Conservation (phyloP, 2,888 invertebrate genomes). For the Zaprionus bogoriensis region DNA sequence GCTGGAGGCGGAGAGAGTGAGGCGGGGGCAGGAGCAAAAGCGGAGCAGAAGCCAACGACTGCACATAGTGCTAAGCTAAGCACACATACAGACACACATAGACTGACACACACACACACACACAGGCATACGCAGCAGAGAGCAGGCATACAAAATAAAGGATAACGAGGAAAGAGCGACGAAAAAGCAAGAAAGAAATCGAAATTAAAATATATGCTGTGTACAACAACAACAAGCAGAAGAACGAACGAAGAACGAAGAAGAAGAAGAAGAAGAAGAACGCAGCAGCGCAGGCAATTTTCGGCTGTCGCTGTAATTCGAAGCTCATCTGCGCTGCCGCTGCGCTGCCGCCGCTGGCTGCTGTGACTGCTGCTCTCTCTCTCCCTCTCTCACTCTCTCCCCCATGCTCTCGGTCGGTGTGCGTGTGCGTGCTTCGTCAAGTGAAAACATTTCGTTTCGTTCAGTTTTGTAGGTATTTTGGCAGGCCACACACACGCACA, state of each 20-base stretch:
- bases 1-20: conserved; percentile 2
- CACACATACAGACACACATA: conserved; percentile 12
- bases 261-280: background rate
- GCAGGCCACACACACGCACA: conserved; percentile 51
- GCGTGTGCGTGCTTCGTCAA: conserved; percentile 55
- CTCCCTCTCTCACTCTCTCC: background rate
- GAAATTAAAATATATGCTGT: conserved; percentile 73
- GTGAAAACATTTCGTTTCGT: conserved; percentile 75
- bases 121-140: conserved; percentile 37
- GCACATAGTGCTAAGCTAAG: conserved; percentile 61
- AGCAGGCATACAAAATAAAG: conserved; percentile 61
- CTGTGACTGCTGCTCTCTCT: conserved; percentile 8
- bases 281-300: conserved; percentile 47
- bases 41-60: conserved; percentile 39
- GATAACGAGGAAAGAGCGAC: conserved; percentile 60
- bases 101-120: conserved; percentile 16
- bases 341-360: conserved; percentile 22
- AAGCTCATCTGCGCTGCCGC: conserved; percentile 52
- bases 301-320: conserved; percentile 73
- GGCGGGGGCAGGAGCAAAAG: conserved; percentile 20
- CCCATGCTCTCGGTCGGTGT: too few species aligned
- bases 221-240: conserved; percentile 31
- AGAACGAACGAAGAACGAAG: conserved; percentile 15
- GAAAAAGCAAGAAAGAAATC: conserved; percentile 72
- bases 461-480: conserved; percentile 75